Evolutionary conservation across 2,113 vertebrate species (phyloP), one percentile per base, ranked within the genome.

Genomic region (Mesembrinibis cayennensis): DNA sequence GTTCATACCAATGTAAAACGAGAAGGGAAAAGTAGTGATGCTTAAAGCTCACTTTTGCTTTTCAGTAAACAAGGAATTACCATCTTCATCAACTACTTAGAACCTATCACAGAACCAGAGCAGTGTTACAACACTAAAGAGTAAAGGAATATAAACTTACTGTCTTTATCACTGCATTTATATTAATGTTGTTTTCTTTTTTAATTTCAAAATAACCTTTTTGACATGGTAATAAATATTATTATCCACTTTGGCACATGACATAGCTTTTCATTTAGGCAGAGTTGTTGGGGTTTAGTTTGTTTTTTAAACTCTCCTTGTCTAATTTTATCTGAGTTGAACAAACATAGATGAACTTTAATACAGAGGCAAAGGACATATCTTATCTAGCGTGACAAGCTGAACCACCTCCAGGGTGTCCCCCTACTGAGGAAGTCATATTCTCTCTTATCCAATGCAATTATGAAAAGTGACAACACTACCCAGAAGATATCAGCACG

Each of bases 321-420:
- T 70, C 45, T 71, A 90, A 89, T 90, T 83, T 88, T 69, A 83
- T 59, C 58, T 1, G 9, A 71, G 29, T 59, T 23, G 1, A 93
- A 81, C 25, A 84, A 62, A 93, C 36, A 84, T 16, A 91, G 59
- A 95, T 89, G 81, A 96, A 92, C 92, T 94, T 94, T 59, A 91
- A 90, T 61, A 62, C 18, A 86, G 52, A 90, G 63, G 63, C 82
- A 38, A 40, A 91, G 92, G 66, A 93, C 47, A 25, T 44, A 38
- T 70, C 63, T 69, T 45, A 38, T 73, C 65, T 69, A 69, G 61
- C 20, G 5, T 82, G 81, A 97, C 66, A 80, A 76, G 63, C 47
- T 84, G 73, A 89, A 73, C 10, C 32, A 82, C 78, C 80, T 91
- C 76, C 56, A 69, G 96, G 81, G 72, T 93, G 59, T 94, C 78